Percentiles rank a stretch among this genome's conserved stretches.
phyloP scores from a whole-genome alignment of 2,888 invertebrate species.

The Epirrhoe tristata region DNA sequence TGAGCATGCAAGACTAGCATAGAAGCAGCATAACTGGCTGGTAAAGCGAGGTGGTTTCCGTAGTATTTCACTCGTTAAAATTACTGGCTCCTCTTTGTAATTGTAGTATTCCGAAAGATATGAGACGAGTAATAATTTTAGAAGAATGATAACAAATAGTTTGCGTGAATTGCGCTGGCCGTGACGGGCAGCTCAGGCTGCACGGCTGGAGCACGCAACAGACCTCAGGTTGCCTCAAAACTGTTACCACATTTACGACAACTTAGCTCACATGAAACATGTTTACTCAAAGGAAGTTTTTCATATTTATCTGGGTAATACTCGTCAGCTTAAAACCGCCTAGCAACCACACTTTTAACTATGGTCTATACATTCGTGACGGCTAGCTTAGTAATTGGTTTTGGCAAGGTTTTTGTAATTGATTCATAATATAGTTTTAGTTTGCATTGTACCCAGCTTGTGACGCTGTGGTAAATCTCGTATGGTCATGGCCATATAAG shows the following conservation, averaged over 20 bases:
- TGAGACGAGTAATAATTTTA: conserved; percentile 39
- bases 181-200: conserved; percentile 1
- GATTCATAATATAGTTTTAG: background rate
- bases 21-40: background rate
- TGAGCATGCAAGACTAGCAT: background rate
- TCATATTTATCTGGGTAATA: too few relatives aligned
- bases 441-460: background rate
- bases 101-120: conserved; percentile 13
- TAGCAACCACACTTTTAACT: too few relatives aligned
- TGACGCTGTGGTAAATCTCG: conserved; percentile 1
- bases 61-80: conserved; percentile 9
- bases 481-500: background rate
- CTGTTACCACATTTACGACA: too few relatives aligned
- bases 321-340: too few relatives aligned
- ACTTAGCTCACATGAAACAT: too few relatives aligned
- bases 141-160: conserved; percentile 51
- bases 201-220: background rate
- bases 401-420: background rate
- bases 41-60: background rate
- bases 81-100: conserved; percentile 14
- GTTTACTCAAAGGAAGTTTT: too few relatives aligned
- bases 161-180: conserved; percentile 14
- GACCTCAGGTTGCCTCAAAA: too few relatives aligned
- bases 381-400: too few relatives aligned
- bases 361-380: too few relatives aligned